Conservation (phyloP, 2,888 invertebrate genomes). For the Leptarthrus brevirostris region DNA sequence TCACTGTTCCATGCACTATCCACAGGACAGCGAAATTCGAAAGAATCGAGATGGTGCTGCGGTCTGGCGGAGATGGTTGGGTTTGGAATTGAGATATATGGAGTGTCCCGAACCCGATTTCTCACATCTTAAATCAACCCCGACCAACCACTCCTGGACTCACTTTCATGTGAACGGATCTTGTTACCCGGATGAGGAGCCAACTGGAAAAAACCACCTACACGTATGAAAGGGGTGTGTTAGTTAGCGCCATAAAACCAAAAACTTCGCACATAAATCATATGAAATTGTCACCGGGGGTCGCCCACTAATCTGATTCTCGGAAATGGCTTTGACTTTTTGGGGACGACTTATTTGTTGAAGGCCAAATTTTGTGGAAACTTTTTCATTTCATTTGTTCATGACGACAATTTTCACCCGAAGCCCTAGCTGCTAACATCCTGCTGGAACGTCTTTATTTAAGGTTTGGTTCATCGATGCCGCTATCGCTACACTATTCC, state of each 20-base stretch:
- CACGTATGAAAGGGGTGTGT: conserved; percentile 44
- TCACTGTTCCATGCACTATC: not conserved
- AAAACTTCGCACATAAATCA: conserved; percentile 44
- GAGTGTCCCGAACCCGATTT: not conserved
- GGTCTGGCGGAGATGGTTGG: no score
- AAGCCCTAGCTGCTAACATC: not conserved
- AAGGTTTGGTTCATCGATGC: not conserved
- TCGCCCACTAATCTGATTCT: conserved; percentile 45
- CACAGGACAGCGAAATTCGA: no score
- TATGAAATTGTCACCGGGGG: conserved; percentile 46
- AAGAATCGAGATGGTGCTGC: no score
- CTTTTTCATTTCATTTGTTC: conserved; percentile 36
- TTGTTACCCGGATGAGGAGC: not conserved
- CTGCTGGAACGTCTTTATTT: not conserved
- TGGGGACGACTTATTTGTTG: conserved; percentile 22
- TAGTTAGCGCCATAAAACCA: conserved; percentile 46
- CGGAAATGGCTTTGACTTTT: conserved; percentile 45
- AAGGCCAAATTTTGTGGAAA: conserved; percentile 37
- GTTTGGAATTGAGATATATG: no score
- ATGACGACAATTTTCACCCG: conserved; percentile 15
- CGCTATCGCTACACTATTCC: not conserved
- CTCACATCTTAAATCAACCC: conserved; percentile 27
- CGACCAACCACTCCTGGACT: not conserved
- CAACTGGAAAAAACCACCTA: conserved; percentile 24
- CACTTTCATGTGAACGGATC: not conserved